A percentile compares a stretch with the other conserved stretches of the same genome.
These are phyloP conservation scores for Hemicrepidius hirtus DNA, from an alignment of 2,888 invertebrate species.

Conservation along the genomic window DNA sequence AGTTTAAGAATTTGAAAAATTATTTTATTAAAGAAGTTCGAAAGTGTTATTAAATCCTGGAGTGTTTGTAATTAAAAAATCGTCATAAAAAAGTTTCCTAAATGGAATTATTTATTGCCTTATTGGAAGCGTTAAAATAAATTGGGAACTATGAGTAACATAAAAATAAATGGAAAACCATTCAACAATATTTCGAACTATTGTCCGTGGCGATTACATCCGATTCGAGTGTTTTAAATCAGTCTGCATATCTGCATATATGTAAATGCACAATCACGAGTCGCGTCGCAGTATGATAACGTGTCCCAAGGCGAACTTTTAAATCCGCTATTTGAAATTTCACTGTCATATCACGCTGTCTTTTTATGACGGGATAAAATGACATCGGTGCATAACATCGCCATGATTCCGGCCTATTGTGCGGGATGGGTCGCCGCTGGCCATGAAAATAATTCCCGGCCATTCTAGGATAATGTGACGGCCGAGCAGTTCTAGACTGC, in stretches of 20 bases:
- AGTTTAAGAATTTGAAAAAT: no score
- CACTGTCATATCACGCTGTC: slow-evolving; percentile 46
- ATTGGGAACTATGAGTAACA: background rate
- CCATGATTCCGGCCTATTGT: slow-evolving; percentile 49
- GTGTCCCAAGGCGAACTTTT: slow-evolving; percentile 55
- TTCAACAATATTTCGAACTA: slow-evolving; percentile 3
- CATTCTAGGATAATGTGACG: slow-evolving; percentile 42
- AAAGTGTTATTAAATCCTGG: no score
- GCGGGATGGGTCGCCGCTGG: slow-evolving; percentile 46
- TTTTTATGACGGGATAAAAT: slow-evolving; percentile 46
- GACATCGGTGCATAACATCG: slow-evolving; percentile 47
- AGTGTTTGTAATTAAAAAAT: no score
- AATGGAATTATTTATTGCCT: background rate
- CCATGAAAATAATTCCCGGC: slow-evolving; percentile 54
- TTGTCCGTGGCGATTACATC: slow-evolving; percentile 20
- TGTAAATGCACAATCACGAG: slow-evolving; percentile 58
- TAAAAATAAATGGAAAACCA: slow-evolving; percentile 20
- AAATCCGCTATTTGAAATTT: slow-evolving; percentile 55
- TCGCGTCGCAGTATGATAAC: slow-evolving; percentile 55
- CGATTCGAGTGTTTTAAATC: slow-evolving; percentile 49
- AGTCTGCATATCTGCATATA: slow-evolving; percentile 59
- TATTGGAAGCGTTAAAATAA: background rate
- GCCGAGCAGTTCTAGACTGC: slow-evolving; percentile 33
- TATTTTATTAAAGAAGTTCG: no score
- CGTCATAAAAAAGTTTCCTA: background rate